A percentile compares a stretch with the other conserved stretches of the same genome.
Evolutionary conservation across 2,797 vertebrate genomes (phyloP).

Genomic region (Enteromius mattozi): DNA sequence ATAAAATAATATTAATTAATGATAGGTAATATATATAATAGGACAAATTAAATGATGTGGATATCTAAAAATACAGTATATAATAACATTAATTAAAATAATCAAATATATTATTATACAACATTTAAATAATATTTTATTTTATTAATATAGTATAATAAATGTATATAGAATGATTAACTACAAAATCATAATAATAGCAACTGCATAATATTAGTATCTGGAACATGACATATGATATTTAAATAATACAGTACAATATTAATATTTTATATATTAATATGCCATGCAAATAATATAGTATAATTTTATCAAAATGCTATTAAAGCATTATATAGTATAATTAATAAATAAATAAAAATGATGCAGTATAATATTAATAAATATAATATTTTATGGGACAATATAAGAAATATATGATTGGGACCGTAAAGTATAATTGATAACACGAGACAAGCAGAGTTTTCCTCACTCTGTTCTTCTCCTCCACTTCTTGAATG

Average conservation of each 20-base stretch:
- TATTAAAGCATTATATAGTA: neutral
- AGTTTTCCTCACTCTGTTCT: slow-evolving; percentile 81
- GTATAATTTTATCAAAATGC: neutral
- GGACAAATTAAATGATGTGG: too few species aligned
- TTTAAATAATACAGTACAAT: neutral
- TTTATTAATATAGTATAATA: neutral
- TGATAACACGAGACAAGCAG: too few species aligned
- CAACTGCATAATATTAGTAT: neutral
- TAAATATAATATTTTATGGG: neutral
- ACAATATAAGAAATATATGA: neutral
- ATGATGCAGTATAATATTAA: neutral
- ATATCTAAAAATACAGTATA: neutral
- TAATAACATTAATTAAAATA: too few species aligned
- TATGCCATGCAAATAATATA: too few species aligned
- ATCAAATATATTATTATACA: neutral
- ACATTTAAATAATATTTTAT: neutral
- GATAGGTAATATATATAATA: too few species aligned
- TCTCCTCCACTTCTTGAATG: slow-evolving; percentile 87
- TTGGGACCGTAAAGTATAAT: neutral
- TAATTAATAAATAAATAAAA: neutral
- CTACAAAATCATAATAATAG: neutral
- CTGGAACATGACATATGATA: too few species aligned
- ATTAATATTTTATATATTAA: neutral
- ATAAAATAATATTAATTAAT: neutral
- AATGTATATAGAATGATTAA: neutral